A percentile compares a stretch with the other conserved stretches of the same genome.
These are phyloP conservation scores for Linyphia triangularis DNA, from an alignment of 2,888 invertebrate species.

Conservation along the genomic window DNA sequence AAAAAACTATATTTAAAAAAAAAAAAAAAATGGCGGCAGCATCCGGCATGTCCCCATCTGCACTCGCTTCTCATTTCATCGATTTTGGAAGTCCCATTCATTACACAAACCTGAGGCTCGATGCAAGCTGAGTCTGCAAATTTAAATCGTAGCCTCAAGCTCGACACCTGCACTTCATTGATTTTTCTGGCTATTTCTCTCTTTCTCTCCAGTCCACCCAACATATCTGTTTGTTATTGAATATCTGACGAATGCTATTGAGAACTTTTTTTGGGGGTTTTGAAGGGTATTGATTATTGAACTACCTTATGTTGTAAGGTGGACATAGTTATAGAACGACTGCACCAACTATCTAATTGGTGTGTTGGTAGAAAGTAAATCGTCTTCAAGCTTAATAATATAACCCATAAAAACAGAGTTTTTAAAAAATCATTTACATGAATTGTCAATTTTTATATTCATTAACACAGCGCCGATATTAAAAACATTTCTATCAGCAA, in stretches of 20 bases:
- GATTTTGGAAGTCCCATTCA: slow-evolving; percentile 54
- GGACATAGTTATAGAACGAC: no score
- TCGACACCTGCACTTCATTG: slow-evolving; percentile 72
- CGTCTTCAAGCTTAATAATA: no score
- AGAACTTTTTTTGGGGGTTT: background rate
- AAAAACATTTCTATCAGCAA: no score
- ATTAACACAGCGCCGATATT: no score
- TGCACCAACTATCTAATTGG: no score
- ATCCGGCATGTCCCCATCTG: slow-evolving; percentile 55
- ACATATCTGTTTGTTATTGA: background rate
- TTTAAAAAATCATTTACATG: no score
- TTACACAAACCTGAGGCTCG: slow-evolving; percentile 48
- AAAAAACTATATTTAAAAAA: slow-evolving; percentile 50
- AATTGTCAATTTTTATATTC: no score
- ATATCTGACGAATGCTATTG: slow-evolving; percentile 16
- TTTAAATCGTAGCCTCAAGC: slow-evolving; percentile 64
- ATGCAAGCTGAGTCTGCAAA: slow-evolving; percentile 51
- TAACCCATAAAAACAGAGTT: no score
- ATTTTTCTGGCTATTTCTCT: slow-evolving; percentile 62
- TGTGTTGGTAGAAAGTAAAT: no score
- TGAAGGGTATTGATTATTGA: no score
- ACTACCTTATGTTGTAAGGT: no score
- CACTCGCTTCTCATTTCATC: slow-evolving; percentile 31
- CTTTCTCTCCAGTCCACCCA: background rate
- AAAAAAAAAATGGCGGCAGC: slow-evolving; percentile 32